Percentiles rank a stretch among this genome's conserved stretches.
Conservation (phyloP, 2,888 invertebrate genomes). For the Nebria salina region DNA sequence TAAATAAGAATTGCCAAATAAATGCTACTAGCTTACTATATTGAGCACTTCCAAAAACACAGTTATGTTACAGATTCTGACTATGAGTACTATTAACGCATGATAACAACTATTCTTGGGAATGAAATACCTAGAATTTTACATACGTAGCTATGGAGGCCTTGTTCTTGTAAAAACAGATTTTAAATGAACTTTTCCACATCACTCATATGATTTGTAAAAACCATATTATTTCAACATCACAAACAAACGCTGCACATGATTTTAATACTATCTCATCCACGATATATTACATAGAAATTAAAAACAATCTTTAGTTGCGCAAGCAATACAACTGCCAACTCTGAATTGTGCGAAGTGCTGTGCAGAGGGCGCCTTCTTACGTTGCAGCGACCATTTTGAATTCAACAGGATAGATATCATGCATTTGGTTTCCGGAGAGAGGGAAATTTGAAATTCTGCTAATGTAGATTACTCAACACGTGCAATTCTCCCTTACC, state of each 20-base stretch:
- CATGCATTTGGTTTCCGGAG: slow-evolving; percentile 20
- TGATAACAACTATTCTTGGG: slow-evolving; percentile 54
- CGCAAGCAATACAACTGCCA: slow-evolving; percentile 37
- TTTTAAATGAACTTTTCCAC: slow-evolving; percentile 40
- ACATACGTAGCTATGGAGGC: slow-evolving; percentile 55
- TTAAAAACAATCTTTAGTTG: slow-evolving; percentile 40
- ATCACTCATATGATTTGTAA: slow-evolving; percentile 30
- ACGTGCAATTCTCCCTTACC: too few species aligned
- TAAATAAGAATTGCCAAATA: background rate
- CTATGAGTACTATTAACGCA: slow-evolving; percentile 44
- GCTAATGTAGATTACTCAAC: background rate
- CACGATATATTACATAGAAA: slow-evolving; percentile 20
- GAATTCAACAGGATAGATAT: slow-evolving; percentile 23
- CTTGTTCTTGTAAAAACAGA: slow-evolving; percentile 36
- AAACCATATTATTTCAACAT: background rate
- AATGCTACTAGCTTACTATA: slow-evolving; percentile 30
- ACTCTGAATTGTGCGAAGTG: slow-evolving; percentile 16
- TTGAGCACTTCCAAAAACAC: slow-evolving; percentile 42
- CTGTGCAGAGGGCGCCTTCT: slow-evolving; percentile 31
- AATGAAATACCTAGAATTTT: slow-evolving; percentile 59
- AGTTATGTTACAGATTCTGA: slow-evolving; percentile 38
- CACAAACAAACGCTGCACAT: slow-evolving; percentile 17
- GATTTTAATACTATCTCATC: slow-evolving; percentile 18
- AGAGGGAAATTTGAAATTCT: slow-evolving; percentile 28
- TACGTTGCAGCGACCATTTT: slow-evolving; percentile 25